Evolutionary conservation across 2,113 vertebrate species (phyloP), one percentile per base, ranked within the genome.

Genomic region (Patagioenas fasciata): DNA sequence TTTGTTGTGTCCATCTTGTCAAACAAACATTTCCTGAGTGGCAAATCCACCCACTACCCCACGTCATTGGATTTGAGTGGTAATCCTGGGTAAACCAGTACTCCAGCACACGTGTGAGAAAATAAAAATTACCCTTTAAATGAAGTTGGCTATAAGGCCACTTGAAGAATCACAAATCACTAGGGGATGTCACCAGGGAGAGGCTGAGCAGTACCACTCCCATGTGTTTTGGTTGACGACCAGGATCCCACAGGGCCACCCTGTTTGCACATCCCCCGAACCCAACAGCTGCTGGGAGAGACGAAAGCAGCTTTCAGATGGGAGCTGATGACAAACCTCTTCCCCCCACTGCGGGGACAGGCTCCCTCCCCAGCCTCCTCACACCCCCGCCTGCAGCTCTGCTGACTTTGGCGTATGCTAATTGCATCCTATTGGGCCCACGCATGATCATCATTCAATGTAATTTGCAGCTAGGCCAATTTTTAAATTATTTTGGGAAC

Each of bases 1-100:
- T 72, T 64, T 25, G 15, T 23, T 16, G 11, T 1, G 2, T 29
- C 67, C 61, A 31, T 26, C 61, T 69, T 57, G 34, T 11, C 67
- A n/a, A 67, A 13, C 18, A 36, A 48, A 23, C 26, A 15, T 23
- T 28, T 42, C 11, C 25, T 5, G 6, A 31, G 25, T 1, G 13
- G 21, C 50, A 40, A 38, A 88, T 25, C 40, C 12, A 44, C 54
- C 48, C 42, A 3, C 15, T 11, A 18, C 4, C n/a, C 18, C 62
- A 48, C 0, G 1, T 9, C 29, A 15, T 34, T 1, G 0, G 20
- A 11, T 10, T 6, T 23, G 20, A 12, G 31, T 31, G 0, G 38
- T 26, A 62, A 62, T 12, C 15, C 15, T 8, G 5, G 23, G 12
- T 8, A 38, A 67, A 28, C 21, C 31, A 18, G 29, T 48, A 11